Conservation (phyloP, 2,113 vertebrate genomes). For the Procavia capensis region DNA sequence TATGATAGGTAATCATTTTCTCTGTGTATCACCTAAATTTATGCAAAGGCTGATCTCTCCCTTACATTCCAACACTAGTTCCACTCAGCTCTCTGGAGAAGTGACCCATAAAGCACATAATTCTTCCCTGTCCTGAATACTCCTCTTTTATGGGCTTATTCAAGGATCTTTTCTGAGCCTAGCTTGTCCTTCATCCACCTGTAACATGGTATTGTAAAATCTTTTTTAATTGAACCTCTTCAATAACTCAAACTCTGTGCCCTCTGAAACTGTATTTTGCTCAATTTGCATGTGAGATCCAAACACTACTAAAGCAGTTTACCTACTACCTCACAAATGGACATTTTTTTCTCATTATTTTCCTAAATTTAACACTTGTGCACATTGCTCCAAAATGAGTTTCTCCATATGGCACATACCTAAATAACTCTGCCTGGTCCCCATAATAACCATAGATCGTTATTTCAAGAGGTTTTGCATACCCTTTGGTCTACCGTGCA, state of each 20-base stretch:
- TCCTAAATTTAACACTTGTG: slow-evolving; percentile 14
- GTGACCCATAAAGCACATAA: background rate
- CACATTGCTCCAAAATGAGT: background rate
- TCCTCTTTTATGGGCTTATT: background rate
- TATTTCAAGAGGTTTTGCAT: slow-evolving; percentile 1
- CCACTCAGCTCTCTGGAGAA: background rate
- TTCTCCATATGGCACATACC: background rate
- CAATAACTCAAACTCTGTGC: background rate
- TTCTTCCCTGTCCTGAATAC: background rate
- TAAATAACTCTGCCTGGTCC: background rate
- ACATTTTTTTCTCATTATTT: slow-evolving; percentile 23
- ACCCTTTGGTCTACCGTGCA: background rate
- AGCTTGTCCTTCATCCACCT: background rate
- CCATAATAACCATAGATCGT: slow-evolving; percentile 12
- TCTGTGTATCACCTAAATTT: background rate
- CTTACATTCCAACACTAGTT: background rate
- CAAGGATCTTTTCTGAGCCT: background rate
- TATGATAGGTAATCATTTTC: background rate
- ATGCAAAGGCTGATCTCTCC: background rate
- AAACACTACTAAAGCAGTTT: background rate
- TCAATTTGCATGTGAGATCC: background rate
- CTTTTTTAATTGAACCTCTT: slow-evolving; percentile 15
- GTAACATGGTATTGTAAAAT: background rate
- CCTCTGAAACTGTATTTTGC: background rate
- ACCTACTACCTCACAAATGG: background rate